phyloP scores from a whole-genome alignment of 2,113 vertebrate genomes.

The Hemicordylus capensis region DNA sequence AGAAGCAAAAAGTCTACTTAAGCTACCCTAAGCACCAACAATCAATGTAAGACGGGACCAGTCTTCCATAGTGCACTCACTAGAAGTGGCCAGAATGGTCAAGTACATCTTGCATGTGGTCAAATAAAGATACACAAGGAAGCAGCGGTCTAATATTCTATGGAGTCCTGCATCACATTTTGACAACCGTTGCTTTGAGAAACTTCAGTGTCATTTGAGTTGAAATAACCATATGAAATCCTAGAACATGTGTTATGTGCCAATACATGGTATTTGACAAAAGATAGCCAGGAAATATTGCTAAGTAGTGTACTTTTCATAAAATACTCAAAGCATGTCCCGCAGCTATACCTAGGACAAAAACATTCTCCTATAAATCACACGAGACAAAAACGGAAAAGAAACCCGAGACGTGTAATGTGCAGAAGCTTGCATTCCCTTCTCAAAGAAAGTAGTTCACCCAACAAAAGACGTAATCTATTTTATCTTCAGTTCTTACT shows the following conservation, averaged over 20 bases:
- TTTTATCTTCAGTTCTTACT: not conserved
- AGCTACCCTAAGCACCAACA: not conserved
- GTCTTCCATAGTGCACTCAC: not conserved
- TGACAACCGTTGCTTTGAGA: too few relatives aligned
- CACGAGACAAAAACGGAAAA: not conserved
- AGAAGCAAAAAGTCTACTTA: not conserved
- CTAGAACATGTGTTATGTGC: too few relatives aligned
- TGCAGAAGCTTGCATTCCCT: not conserved
- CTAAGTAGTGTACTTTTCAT: too few relatives aligned
- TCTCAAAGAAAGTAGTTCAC: not conserved
- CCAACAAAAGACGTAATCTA: too few relatives aligned
- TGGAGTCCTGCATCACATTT: too few relatives aligned
- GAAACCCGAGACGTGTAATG: not conserved
- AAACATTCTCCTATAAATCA: not conserved
- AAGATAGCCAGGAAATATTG: too few relatives aligned
- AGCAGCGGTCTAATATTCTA: not conserved
- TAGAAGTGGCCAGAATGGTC: not conserved
- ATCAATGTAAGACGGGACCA: not conserved
- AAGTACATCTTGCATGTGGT: not conserved
- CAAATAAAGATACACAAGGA: not conserved
- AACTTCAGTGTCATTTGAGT: too few relatives aligned
- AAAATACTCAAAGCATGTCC: too few relatives aligned
- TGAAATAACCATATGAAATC: too few relatives aligned
- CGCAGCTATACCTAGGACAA: not conserved
- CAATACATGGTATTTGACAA: too few relatives aligned